Conservation (phyloP, 2,113 vertebrate species). For the Prolemur simus region DNA sequence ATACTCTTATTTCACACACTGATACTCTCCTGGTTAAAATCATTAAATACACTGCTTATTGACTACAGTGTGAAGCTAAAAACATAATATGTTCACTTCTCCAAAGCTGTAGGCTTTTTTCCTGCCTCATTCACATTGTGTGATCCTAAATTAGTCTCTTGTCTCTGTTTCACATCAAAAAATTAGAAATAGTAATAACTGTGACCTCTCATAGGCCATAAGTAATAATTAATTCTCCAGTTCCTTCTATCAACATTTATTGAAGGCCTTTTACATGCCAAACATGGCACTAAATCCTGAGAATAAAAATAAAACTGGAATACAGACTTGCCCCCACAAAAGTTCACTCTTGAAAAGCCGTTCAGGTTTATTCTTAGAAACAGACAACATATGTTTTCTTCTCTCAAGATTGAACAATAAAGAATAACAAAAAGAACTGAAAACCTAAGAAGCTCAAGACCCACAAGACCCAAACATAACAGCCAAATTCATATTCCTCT, state of each 20-base stretch:
- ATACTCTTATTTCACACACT: background rate
- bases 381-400: background rate
- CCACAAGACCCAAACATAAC: background rate
- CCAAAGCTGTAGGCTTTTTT: background rate
- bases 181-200: background rate
- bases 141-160: background rate
- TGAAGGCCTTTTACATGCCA: background rate
- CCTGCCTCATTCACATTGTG: background rate
- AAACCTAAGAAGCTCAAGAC: conserved; percentile 10
- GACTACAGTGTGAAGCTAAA: background rate
- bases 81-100: background rate
- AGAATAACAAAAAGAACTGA: conserved; percentile 21
- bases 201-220: background rate
- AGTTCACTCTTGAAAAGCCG: background rate
- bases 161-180: conserved; percentile 14
- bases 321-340: background rate
- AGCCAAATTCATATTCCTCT: conserved; percentile 5
- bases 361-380: conserved; percentile 16
- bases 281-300: background rate
- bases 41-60: background rate
- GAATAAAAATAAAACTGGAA: conserved; percentile 17
- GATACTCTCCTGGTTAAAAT: background rate
- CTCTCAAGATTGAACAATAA: conserved; percentile 25
- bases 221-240: background rate
- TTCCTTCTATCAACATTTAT: background rate